These are phyloP conservation scores for Drosophila lutescens DNA, from an alignment of 2,888 invertebrate species.

Conservation along the genomic window DNA sequence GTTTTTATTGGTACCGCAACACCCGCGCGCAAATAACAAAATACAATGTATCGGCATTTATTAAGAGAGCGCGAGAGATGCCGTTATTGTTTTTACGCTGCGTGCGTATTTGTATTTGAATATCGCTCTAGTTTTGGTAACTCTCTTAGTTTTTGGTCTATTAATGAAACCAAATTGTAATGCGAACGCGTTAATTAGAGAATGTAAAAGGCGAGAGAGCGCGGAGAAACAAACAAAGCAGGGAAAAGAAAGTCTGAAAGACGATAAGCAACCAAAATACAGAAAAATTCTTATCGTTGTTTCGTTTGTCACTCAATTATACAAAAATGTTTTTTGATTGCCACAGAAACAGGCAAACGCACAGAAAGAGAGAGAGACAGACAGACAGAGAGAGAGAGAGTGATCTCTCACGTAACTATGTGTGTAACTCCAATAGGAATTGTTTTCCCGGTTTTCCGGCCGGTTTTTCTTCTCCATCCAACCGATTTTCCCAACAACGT, in stretches of 20 bases:
- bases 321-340: slow-evolving; percentile 58
- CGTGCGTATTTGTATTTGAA: slow-evolving; percentile 43
- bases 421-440: slow-evolving; percentile 80
- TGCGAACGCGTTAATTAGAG: slow-evolving; percentile 70
- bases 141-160: slow-evolving; percentile 40
- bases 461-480: slow-evolving; percentile 65
- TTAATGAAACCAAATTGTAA: slow-evolving; percentile 77
- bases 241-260: slow-evolving; percentile 53
- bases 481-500: slow-evolving; percentile 52
- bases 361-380: slow-evolving; percentile 13
- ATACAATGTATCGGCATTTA: slow-evolving; percentile 61
- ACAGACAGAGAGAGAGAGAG: slow-evolving; percentile 1
- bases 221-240: slow-evolving; percentile 47
- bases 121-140: slow-evolving; percentile 29
- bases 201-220: slow-evolving; percentile 27
- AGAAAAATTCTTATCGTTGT: slow-evolving; percentile 67
- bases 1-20: slow-evolving; percentile 39
- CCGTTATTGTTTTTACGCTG: slow-evolving; percentile 64
- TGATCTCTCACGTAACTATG: slow-evolving; percentile 60
- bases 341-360: slow-evolving; percentile 8
- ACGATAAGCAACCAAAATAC: slow-evolving; percentile 22
- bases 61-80: slow-evolving; percentile 23
- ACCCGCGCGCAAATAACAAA: slow-evolving; percentile 78
- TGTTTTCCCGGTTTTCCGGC: slow-evolving; percentile 74
- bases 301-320: slow-evolving; percentile 72